phyloP scores from a whole-genome alignment of 2,113 vertebrate genomes.

The Brachirus orientalis region DNA sequence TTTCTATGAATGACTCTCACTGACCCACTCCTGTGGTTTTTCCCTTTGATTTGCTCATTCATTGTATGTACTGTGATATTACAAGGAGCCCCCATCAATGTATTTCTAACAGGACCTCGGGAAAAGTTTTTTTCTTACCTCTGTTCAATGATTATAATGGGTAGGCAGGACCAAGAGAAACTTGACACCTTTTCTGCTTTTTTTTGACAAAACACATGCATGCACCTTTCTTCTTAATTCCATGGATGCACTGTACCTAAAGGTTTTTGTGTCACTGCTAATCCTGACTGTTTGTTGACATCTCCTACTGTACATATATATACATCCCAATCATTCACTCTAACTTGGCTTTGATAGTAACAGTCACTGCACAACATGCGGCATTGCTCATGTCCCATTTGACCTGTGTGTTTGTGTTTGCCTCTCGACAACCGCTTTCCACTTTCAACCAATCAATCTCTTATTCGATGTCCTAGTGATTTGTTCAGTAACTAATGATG shows the following conservation, averaged over 20 bases:
- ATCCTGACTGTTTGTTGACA: neutral
- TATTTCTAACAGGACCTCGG: constrained; percentile 15
- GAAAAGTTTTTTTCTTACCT: constrained; percentile 14
- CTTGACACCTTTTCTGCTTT: neutral
- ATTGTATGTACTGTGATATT: constrained; percentile 11
- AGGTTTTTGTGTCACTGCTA: neutral
- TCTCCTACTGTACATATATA: neutral
- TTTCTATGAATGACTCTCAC: constrained; percentile 17
- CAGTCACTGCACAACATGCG: constrained; percentile 42
- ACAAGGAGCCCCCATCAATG: constrained; percentile 11
- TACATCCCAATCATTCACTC: constrained; percentile 4
- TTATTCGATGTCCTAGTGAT: constrained; percentile 62
- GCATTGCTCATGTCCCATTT: constrained; percentile 11
- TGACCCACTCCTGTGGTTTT: constrained; percentile 4
- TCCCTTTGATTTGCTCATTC: constrained; percentile 26
- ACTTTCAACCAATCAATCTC: constrained; percentile 61
- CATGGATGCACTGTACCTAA: neutral
- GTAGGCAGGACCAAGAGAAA: constrained; percentile 1
- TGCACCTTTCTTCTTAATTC: neutral
- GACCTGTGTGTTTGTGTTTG: constrained; percentile 21
- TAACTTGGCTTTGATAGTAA: constrained; percentile 40
- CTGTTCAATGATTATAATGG: too few relatives aligned
- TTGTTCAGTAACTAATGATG: constrained; percentile 71
- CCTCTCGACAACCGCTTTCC: constrained; percentile 44
- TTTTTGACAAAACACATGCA: neutral